Evolutionary conservation across 1,140 invertebrate species (phyloP), one percentile per base, ranked within the genome.

Genomic region (Sitobion miscanthi): DNA sequence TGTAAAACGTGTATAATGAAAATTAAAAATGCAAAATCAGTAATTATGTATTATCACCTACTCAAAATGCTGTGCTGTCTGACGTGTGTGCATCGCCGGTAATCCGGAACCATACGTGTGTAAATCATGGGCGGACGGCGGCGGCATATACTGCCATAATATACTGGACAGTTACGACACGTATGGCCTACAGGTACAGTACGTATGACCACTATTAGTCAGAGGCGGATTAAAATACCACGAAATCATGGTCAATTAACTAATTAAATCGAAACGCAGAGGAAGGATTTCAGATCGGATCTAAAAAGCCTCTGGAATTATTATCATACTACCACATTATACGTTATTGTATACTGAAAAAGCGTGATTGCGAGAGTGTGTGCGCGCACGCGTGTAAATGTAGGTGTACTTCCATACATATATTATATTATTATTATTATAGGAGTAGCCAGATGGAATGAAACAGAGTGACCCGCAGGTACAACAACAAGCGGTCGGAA

Each of bases 221-320:
- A n/a, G 87, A 89, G 87, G 49, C 38, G 90, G 69, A 82, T 91
- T 82, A 47, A 82, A 91, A 91, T 82, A 91, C 69, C 47, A 23
- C 69, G 23, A 83, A 49, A 91, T 91, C 69, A 91, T 21, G 90
- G 69, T 83, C 90, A 91, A 91, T 91, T 91, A 91, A 83, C 77
- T 83, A 83, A 91, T 91, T 83, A 91, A 82, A 49, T 45, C 11
- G 54, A 69, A 90, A 69, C 2, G 42, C 38, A 30, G 9, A 25
- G 54, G 38, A 90, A 62, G 25, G 25, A 14, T 62, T 69, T 90
- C 57, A 25, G 89, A 69, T 90, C 38, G 89, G 54, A 90, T 90
- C 57, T 69, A 69, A 69, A 90, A 69, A 90, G 54, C 89, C 54
- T 90, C 38, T 69, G 89, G 89, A 69, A 90, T 90, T 89, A 38